These are phyloP conservation scores for Cydia strobilella DNA, from an alignment of 1,140 invertebrate species.

Conservation along the genomic window DNA sequence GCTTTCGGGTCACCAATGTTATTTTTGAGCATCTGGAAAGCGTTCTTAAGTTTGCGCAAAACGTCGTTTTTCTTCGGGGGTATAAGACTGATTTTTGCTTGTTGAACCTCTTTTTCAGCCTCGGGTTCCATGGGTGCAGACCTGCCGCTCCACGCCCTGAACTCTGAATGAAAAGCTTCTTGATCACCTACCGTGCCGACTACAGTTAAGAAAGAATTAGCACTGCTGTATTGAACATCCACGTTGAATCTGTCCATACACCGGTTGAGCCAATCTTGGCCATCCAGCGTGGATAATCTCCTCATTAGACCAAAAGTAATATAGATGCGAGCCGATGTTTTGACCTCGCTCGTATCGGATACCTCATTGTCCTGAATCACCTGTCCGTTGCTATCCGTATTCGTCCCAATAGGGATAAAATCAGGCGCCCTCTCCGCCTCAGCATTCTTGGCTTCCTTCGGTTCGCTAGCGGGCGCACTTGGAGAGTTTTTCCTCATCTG, in stretches of 20 bases:
- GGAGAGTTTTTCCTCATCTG: not conserved
- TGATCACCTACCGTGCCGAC: constrained; percentile 75
- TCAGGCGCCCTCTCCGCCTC: constrained; percentile 50
- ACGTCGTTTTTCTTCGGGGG: constrained; percentile 64
- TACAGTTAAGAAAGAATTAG: constrained; percentile 73
- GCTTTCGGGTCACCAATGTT: constrained; percentile 66
- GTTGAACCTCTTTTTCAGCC: constrained; percentile 47
- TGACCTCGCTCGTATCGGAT: constrained; percentile 66
- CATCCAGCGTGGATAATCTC: constrained; percentile 72
- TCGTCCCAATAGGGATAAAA: constrained; percentile 52
- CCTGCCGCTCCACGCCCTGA: constrained; percentile 61
- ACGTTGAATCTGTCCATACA: constrained; percentile 69
- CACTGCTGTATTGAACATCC: constrained; percentile 61
- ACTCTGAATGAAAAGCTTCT: constrained; percentile 72
- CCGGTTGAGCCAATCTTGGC: constrained; percentile 64
- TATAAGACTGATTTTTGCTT: constrained; percentile 54
- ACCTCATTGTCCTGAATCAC: constrained; percentile 75
- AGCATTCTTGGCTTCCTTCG: constrained; percentile 20
- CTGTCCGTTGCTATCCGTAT: constrained; percentile 64
- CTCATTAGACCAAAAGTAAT: constrained; percentile 71
- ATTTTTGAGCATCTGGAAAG: constrained; percentile 62
- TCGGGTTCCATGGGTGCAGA: constrained; percentile 40
- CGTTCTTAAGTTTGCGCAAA: constrained; percentile 55
- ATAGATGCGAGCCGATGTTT: constrained; percentile 73
- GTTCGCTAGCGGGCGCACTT: not conserved